Evolutionary conservation across 2,888 invertebrate genomes (phyloP).

Genomic region (Ennomos quercinarius): DNA sequence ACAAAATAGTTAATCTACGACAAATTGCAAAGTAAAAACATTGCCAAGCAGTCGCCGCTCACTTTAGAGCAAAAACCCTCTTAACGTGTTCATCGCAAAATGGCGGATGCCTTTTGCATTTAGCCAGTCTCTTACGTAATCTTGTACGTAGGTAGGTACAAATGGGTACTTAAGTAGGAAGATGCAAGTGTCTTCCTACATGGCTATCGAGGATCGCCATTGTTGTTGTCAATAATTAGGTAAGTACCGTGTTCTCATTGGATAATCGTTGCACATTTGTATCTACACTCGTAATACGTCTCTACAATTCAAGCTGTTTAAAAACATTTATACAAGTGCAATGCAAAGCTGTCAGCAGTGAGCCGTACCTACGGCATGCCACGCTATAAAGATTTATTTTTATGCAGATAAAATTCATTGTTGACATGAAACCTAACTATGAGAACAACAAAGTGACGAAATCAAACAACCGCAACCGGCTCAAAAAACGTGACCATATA

Average conservation of each 20-base stretch:
- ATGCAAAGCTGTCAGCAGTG: slow-evolving; percentile 57
- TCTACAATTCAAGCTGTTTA: slow-evolving; percentile 51
- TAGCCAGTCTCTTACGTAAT: slow-evolving; percentile 64
- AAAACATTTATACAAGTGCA: slow-evolving; percentile 61
- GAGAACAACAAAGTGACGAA: slow-evolving; percentile 28
- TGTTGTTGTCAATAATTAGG: slow-evolving; percentile 72
- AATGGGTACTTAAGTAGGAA: slow-evolving; percentile 17
- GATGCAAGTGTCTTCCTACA: slow-evolving; percentile 54
- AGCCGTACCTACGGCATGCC: too few species aligned
- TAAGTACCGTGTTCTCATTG: slow-evolving; percentile 63
- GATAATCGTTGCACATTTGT: slow-evolving; percentile 57
- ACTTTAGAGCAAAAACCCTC: slow-evolving; percentile 71
- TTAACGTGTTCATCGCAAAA: slow-evolving; percentile 70
- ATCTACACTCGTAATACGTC: slow-evolving; percentile 38
- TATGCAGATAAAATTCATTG: slow-evolving; percentile 34
- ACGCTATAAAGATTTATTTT: too few species aligned
- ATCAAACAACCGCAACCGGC: slow-evolving; percentile 25
- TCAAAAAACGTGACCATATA: slow-evolving; percentile 41
- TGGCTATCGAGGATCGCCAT: slow-evolving; percentile 62
- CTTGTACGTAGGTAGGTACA: slow-evolving; percentile 50
- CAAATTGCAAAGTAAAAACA: slow-evolving; percentile 54
- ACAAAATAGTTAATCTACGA: slow-evolving; percentile 49
- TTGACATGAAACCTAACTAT: slow-evolving; percentile 29
- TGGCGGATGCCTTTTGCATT: slow-evolving; percentile 69
- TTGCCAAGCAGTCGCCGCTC: slow-evolving; percentile 59